Evolutionary conservation across 2,888 invertebrate species (phyloP).

Genomic region (Drosophila atroscutellata): DNA sequence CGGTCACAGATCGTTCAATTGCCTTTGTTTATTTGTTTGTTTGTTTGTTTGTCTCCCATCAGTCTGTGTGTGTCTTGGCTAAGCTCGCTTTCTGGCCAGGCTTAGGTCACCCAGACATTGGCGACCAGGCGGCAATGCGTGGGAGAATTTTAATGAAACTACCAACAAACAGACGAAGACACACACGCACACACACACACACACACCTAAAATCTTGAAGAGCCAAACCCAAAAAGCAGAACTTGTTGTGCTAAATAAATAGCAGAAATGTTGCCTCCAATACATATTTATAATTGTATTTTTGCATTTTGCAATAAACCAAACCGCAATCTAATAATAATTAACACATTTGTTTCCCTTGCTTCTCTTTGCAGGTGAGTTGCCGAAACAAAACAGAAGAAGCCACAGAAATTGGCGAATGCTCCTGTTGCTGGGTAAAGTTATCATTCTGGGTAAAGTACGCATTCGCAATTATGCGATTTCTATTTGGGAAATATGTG

Average conservation of each 20-base stretch:
- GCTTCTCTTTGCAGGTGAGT: slow-evolving; percentile 65
- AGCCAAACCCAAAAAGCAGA: slow-evolving; percentile 44
- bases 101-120: slow-evolving; percentile 52
- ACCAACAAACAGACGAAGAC: slow-evolving; percentile 20
- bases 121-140: slow-evolving; percentile 59
- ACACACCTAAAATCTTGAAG: slow-evolving; percentile 27
- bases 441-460: not conserved
- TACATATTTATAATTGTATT: slow-evolving; percentile 19
- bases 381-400: not conserved
- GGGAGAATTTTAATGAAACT: slow-evolving; percentile 70
- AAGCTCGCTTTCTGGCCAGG: slow-evolving; percentile 37
- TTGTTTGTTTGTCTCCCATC: slow-evolving; percentile 25
- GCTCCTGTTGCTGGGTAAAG: slow-evolving; percentile 3
- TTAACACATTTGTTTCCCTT: slow-evolving; percentile 25
- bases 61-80: slow-evolving; percentile 6
- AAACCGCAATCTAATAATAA: slow-evolving; percentile 31
- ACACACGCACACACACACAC: slow-evolving; percentile 1
- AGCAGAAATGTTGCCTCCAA: slow-evolving; percentile 20
- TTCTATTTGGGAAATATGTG: not conserved
- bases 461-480: not conserved
- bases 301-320: slow-evolving; percentile 6
- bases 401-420: not conserved
- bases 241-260: slow-evolving; percentile 30
- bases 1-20: slow-evolving; percentile 63
- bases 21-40: slow-evolving; percentile 59